Conservation (phyloP, 1,140 invertebrate genomes). For the Diploscapter pachys region DNA sequence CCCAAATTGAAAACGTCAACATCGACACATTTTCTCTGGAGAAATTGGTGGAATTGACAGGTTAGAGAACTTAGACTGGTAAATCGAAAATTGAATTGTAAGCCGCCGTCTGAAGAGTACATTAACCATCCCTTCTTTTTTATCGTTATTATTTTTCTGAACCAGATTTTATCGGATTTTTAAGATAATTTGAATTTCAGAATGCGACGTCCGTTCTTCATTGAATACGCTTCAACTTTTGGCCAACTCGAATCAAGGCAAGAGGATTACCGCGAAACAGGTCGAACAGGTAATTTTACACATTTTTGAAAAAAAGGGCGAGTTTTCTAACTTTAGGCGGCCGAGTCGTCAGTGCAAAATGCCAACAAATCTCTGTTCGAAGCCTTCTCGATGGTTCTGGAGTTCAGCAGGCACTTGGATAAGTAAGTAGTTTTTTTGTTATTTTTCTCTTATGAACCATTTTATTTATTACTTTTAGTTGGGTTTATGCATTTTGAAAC, state of each 20-base stretch:
- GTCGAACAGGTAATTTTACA: conserved; percentile 9
- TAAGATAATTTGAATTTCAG: conserved; percentile 13
- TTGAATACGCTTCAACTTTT: conserved; percentile 24
- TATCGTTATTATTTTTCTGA: too few species aligned
- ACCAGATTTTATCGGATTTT: not conserved
- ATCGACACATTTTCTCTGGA: not conserved
- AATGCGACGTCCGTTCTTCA: conserved; percentile 20
- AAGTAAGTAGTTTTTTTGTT: not conserved
- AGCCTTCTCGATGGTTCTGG: conserved; percentile 19
- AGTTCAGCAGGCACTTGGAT: conserved; percentile 14
- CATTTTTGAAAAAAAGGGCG: not conserved
- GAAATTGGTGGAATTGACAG: too few species aligned
- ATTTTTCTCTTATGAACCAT: too few species aligned
- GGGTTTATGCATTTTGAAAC: too few species aligned
- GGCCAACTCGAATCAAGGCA: not conserved
- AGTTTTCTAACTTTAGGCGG: conserved; percentile 6
- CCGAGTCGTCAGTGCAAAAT: conserved; percentile 11
- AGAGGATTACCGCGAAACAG: conserved; percentile 8
- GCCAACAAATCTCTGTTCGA: conserved; percentile 20
- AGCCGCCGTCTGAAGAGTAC: too few species aligned
- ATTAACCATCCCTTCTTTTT: too few species aligned
- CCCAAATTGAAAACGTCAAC: not conserved
- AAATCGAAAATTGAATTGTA: too few species aligned
- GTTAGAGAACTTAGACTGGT: too few species aligned
- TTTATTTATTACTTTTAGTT: too few species aligned